Evolutionary conservation across 2,888 invertebrate genomes (phyloP).

Genomic region (Synergus gifuensis): DNA sequence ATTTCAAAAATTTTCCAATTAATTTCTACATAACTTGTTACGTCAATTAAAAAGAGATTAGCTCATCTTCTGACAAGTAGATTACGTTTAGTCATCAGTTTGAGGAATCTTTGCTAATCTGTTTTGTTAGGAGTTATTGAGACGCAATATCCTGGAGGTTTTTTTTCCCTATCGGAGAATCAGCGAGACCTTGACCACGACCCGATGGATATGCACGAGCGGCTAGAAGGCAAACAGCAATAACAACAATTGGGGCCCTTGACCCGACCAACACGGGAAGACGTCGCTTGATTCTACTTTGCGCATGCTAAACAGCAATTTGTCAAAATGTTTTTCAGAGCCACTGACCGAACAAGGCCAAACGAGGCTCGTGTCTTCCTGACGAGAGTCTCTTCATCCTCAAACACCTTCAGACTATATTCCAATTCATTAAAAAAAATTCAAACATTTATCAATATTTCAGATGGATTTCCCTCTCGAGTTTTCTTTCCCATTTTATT

Average conservation of each 20-base stretch:
- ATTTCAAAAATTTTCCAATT: no score
- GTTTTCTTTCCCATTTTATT: not conserved
- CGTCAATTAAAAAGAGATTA: not conserved
- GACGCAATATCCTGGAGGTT: not conserved
- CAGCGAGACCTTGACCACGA: conserved; percentile 55
- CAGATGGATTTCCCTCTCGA: not conserved
- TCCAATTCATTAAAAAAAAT: no score
- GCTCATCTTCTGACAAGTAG: not conserved
- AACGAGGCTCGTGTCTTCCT: conserved; percentile 16
- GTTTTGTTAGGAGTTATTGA: not conserved
- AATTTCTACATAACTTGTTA: no score
- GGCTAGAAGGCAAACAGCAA: conserved; percentile 39
- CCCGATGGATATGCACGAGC: conserved; percentile 28
- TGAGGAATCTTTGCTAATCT: not conserved
- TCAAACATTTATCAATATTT: not conserved
- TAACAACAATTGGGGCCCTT: conserved; percentile 43
- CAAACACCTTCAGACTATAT: not conserved
- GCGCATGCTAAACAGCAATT: conserved; percentile 45
- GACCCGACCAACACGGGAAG: conserved; percentile 41
- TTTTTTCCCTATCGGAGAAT: not conserved
- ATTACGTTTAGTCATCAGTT: not conserved
- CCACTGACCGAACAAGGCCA: conserved; percentile 73
- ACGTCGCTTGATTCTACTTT: conserved; percentile 33
- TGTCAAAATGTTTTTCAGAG: conserved; percentile 51
- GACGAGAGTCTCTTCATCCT: not conserved